Percentiles rank a stretch among this genome's conserved stretches.
Evolutionary conservation across 1,140 invertebrate genomes (phyloP).

Genomic region (Drosophila subpulchrella): DNA sequence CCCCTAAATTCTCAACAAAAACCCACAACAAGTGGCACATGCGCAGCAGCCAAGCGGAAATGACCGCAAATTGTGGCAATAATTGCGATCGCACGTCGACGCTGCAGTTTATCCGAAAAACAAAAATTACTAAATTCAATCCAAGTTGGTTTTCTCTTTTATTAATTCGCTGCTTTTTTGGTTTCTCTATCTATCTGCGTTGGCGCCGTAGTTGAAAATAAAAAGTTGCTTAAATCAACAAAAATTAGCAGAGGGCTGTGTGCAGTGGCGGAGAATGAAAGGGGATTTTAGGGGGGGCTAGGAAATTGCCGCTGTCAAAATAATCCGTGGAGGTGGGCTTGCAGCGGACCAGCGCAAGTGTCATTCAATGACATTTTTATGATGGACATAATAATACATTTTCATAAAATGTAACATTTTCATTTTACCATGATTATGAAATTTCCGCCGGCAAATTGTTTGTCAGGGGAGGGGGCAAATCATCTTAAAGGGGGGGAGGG

Average conservation of each 20-base stretch:
- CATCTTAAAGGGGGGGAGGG: conserved; percentile 10
- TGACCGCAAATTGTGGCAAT: conserved; percentile 70
- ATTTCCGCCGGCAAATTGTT: conserved; percentile 70
- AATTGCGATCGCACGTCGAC: conserved; percentile 50
- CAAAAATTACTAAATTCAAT: conserved; percentile 44
- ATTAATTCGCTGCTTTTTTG: conserved; percentile 22
- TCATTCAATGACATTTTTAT: conserved; percentile 77
- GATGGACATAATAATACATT: conserved; percentile 78
- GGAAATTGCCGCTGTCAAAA: conserved; percentile 67
- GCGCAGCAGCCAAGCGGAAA: conserved; percentile 62
- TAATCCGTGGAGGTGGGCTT: conserved; percentile 47
- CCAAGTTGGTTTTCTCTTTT: conserved; percentile 50
- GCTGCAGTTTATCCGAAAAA: conserved; percentile 19
- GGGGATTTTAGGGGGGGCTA: not conserved
- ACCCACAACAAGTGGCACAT: conserved; percentile 5
- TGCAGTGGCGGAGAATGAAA: not conserved
- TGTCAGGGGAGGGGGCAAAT: not conserved
- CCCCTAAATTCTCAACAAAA: not conserved
- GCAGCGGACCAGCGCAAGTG: conserved; percentile 48
- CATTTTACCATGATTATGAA: conserved; percentile 73
- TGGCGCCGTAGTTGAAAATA: conserved; percentile 35
- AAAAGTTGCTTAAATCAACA: conserved; percentile 67
- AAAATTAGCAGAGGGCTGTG: conserved; percentile 45
- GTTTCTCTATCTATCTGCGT: conserved; percentile 33
- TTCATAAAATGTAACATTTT: conserved; percentile 77